phyloP scores from a whole-genome alignment of 2,888 invertebrate species.

The Neocrepidodera transversa region DNA sequence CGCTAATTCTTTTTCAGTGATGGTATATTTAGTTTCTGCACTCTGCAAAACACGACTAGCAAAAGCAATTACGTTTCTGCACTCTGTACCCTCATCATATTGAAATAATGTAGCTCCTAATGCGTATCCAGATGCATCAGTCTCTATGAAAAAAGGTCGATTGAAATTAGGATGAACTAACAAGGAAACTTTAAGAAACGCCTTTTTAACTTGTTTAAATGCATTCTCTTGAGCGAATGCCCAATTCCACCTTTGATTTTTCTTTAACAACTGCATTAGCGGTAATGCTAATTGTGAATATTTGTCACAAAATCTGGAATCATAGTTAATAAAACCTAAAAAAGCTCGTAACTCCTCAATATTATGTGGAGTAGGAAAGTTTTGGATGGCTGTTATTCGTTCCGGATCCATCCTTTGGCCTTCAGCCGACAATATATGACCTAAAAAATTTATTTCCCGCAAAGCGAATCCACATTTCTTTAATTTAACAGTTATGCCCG shows the following conservation, averaged over 20 bases:
- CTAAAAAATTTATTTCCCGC: too few relatives aligned
- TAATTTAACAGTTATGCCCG: too few relatives aligned
- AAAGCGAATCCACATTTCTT: too few relatives aligned
- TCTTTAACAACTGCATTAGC: too few relatives aligned
- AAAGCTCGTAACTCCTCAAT: too few relatives aligned
- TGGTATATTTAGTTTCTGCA: slow-evolving; percentile 27
- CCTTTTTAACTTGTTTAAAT: slow-evolving; percentile 11
- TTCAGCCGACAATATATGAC: too few relatives aligned
- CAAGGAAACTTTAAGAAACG: slow-evolving; percentile 7
- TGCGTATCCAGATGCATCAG: slow-evolving; percentile 21
- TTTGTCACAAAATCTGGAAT: too few relatives aligned
- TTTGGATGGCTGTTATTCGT: slow-evolving; percentile 15
- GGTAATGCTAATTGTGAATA: slow-evolving; percentile 17
- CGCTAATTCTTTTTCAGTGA: slow-evolving; percentile 41
- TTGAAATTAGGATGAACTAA: slow-evolving; percentile 16
- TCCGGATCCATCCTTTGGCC: slow-evolving; percentile 15
- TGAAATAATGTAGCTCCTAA: slow-evolving; percentile 25
- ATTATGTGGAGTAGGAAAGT: slow-evolving; percentile 25
- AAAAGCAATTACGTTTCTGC: slow-evolving; percentile 16
- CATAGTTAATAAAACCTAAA: too few relatives aligned
- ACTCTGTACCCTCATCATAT: neutral
- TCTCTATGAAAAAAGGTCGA: slow-evolving; percentile 20
- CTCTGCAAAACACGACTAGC: slow-evolving; percentile 24
- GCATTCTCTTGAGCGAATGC: too few relatives aligned
- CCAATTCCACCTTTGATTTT: too few relatives aligned